phyloP scores from a whole-genome alignment of 2,113 vertebrate species.

The Meriones unguiculatus region DNA sequence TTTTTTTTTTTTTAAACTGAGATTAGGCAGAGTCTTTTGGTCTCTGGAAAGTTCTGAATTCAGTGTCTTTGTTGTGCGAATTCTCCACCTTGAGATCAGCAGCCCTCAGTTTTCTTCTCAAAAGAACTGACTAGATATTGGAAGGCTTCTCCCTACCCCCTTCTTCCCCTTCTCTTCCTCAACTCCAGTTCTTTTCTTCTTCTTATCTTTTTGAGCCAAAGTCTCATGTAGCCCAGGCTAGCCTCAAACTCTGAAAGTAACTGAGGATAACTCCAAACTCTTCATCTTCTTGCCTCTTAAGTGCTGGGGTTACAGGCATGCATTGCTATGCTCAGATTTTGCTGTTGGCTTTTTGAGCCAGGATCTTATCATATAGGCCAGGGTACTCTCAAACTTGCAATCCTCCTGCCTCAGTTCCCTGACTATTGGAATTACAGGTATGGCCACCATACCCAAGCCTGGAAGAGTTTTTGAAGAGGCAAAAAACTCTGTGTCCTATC shows the following conservation, averaged over 20 bases:
- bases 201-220: neutral
- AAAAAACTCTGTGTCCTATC: neutral
- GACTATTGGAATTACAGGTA: neutral
- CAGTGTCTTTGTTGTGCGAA: neutral
- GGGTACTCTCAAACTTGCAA: neutral
- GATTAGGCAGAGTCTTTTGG: neutral
- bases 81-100: neutral
- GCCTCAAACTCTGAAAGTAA: neutral
- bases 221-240: neutral
- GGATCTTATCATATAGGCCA: neutral
- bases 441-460: neutral
- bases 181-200: neutral
- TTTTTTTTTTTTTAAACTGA: neutral
- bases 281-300: neutral
- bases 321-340: neutral
- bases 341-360: neutral
- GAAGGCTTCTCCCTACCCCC: neutral
- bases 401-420: neutral
- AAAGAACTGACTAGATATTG: neutral
- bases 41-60: neutral
- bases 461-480: conserved; percentile 12
- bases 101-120: neutral
- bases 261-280: neutral
- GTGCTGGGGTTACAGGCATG: neutral
- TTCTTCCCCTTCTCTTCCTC: neutral